phyloP scores from a whole-genome alignment of 2,888 invertebrate species.

The Cephus sareptanus region DNA sequence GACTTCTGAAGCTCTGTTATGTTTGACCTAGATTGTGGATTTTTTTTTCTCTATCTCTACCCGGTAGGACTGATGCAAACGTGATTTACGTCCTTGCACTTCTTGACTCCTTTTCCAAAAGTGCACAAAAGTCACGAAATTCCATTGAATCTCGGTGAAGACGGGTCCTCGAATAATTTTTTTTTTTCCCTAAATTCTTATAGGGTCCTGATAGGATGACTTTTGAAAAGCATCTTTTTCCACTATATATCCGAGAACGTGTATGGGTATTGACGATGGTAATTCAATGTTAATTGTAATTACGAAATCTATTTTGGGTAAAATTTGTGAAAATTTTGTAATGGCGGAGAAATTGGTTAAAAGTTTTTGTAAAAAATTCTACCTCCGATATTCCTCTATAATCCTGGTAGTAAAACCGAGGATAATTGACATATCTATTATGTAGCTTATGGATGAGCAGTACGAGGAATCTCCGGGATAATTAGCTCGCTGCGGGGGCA shows the following conservation, averaged over 20 bases:
- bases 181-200: neutral
- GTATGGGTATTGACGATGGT: neutral
- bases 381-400: conserved; percentile 36
- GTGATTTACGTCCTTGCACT: neutral
- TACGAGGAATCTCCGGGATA: conserved; percentile 23
- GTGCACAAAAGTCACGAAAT: conserved; percentile 14
- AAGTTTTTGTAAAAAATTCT: conserved; percentile 8
- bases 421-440: conserved; percentile 36
- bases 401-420: conserved; percentile 36
- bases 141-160: neutral
- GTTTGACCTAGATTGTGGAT: neutral
- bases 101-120: conserved; percentile 16
- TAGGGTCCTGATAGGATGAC: neutral
- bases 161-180: neutral
- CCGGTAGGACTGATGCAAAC: neutral
- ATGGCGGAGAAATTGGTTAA: neutral
- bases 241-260: neutral
- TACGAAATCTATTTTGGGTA: neutral
- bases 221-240: neutral
- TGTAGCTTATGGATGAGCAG: neutral
- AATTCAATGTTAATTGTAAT: neutral
- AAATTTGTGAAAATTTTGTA: neutral
- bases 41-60: neutral
- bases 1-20: neutral
- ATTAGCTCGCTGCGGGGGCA: conserved; percentile 22